Evolutionary conservation across 2,888 invertebrate species (phyloP), one percentile per base, ranked within the genome.

Genomic region (Amphipyra berbera): DNA sequence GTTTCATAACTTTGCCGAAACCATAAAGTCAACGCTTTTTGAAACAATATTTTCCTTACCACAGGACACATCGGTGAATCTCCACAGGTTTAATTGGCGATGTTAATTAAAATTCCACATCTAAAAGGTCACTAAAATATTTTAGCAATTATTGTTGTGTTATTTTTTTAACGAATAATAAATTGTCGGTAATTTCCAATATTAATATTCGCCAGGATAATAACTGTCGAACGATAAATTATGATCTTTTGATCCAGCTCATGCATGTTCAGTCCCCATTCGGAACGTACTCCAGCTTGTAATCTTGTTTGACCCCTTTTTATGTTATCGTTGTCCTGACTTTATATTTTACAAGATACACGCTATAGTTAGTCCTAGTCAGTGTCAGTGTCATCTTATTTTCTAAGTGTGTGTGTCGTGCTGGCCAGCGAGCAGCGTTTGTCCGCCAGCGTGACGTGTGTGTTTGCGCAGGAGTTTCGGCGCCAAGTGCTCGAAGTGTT

Each of bases 401-500:
- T n/a, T 27, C 9, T 38, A 33, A 7, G 45, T 58, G 44, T 60
- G 41, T 56, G 54, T 53, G 45, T 35, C 45, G 21, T 48, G 54
- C 41, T 59, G 53, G 49, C 50, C 47, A 46, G 48, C 53, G 54
- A 44, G 61, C 21, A 46, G 47, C 59, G 50, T 56, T 14, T 41
- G 57, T 60, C 59, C 46, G 56, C 46, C 69, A 68, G 68, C 68
- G 69, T 73, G 73, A 76, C 74, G 59, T 60, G 62, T 78, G 41
- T 69, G 47, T 64, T 82, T 85, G 82, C 77, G 70, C 93, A 99
- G 99, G 96, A 97, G 98, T 87, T 99, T 98, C 92, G 98, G 99
- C 68, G 98, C 98, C 60, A 99, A 99, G 94, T 99, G 99, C 93
- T 97, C 98, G 53, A 99, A 99, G 90, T 99, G 99, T 93, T 97